Base-by-base conservation (phyloP, 2,113 vertebrate genomes). In the Monopterus albus region DNA sequence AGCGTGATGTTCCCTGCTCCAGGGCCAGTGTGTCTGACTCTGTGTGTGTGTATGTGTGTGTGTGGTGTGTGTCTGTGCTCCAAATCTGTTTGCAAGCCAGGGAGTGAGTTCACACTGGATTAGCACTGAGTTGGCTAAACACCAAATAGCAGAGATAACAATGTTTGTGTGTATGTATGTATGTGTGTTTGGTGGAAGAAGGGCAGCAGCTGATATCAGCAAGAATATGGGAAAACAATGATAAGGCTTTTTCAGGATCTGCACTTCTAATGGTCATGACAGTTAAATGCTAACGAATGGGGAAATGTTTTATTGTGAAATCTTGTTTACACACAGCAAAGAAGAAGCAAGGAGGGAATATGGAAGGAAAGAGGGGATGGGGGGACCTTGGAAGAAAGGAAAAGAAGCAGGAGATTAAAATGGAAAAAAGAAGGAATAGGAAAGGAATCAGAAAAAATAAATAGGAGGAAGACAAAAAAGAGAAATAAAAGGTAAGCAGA, bases 1-100 rank as follows among this genome's bases (percentile, higher is more conserved):
- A 91, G 89, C 90, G 77, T 89, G 90, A 90, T 90, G 87, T 91
- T 90, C 88, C 76, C 72, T 75, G 88, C 89, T 90, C 56, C 75
- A 29, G 87, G 88, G 88, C 84, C 86, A 88, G 85, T 83, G 82
- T 77, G 66, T 53, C 53, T 77, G 68, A 78, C 57, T 82, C 53
- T 12, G 29, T 56, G 12, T 40, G 64, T 72, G 56, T 72, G 47
- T 50, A 42, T 66, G 75, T 71, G 75, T 46, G 40, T 68, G 42
- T 62, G 73, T 57, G 46, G 51, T 60, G 59, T 64, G 55, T 74
- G 68, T 71, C 7, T 76, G 75, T 61, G 62, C 58, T 76, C 45
- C 50, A 75, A 81, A 89, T 87, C 78, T 87, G 85, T 91, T 89
- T 88, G 85, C 86, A 90, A 86, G 83, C 76, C 76, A 85, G 66